A percentile compares a stretch with the other conserved stretches of the same genome.
phyloP scores from a whole-genome alignment of 2,797 vertebrate genomes.

The Natrix natrix region DNA sequence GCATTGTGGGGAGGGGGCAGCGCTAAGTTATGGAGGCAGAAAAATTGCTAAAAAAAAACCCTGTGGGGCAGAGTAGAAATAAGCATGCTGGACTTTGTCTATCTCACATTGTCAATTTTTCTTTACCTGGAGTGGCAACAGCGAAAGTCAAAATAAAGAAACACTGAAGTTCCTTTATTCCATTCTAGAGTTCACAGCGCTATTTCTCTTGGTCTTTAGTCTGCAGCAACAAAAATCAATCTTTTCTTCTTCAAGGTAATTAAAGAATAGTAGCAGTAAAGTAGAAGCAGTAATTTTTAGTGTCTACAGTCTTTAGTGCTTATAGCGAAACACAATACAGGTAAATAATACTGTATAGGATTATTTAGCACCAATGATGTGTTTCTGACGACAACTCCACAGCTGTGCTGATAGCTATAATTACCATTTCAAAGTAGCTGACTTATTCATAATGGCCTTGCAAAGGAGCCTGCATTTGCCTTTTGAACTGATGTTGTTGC shows the following conservation, averaged over 20 bases:
- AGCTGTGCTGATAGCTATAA: not conserved
- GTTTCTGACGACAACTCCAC: not conserved
- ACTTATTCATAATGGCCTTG: not conserved
- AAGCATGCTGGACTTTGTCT: not conserved
- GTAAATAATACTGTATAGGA: not conserved
- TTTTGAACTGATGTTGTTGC: not conserved
- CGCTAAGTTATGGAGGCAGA: not conserved
- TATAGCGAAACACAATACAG: not conserved
- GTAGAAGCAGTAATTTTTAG: not conserved
- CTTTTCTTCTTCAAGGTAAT: not conserved
- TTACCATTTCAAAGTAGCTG: not conserved
- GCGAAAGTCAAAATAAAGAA: not conserved
- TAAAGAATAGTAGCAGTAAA: not conserved
- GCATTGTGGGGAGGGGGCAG: not conserved
- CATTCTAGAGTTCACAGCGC: not conserved
- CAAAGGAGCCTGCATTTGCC: not conserved
- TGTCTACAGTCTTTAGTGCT: not conserved
- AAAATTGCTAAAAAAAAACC: not conserved
- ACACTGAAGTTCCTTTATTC: not conserved
- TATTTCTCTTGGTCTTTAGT: not conserved
- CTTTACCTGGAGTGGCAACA: not conserved
- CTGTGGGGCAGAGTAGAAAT: not conserved
- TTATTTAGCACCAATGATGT: not conserved
- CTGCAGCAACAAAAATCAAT: not conserved
- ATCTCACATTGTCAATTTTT: not conserved